Percentiles rank a stretch among this genome's conserved stretches.
Conservation (phyloP, 2,797 vertebrate species). For the Gymnocypris eckloni region DNA sequence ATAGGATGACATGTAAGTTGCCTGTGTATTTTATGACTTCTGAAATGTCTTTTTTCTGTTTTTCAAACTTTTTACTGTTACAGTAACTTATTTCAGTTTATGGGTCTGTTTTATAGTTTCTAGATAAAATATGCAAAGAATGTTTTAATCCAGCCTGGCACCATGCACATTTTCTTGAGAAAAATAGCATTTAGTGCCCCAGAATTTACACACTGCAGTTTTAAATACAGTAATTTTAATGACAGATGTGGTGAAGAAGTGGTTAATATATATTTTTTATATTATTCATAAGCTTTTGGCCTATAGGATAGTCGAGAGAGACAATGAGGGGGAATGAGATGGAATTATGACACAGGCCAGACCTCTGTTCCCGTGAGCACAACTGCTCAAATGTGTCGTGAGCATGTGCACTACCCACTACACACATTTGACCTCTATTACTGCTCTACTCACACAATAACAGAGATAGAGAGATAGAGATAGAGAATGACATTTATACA, state of each 20-base stretch:
- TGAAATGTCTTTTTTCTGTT: not conserved
- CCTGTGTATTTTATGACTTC: not conserved
- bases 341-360: constrained; percentile 23
- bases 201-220: not conserved
- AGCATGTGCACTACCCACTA: constrained; percentile 9
- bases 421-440: constrained; percentile 56
- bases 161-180: not conserved
- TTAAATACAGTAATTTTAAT: constrained; percentile 39
- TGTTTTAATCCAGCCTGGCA: not conserved
- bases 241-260: constrained; percentile 48
- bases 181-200: not conserved
- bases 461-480: constrained; percentile 33
- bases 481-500: constrained; percentile 47
- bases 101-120: not conserved
- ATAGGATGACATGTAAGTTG: not conserved
- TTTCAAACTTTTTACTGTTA: not conserved
- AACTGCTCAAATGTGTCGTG: constrained; percentile 15
- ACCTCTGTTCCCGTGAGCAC: constrained; percentile 12
- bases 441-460: constrained; percentile 42
- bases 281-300: constrained; percentile 5
- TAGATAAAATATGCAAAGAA: not conserved
- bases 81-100: not conserved
- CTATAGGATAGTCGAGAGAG: constrained; percentile 18
- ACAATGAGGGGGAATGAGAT: constrained; percentile 24
- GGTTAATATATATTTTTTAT: constrained; percentile 41